These are phyloP conservation scores for Sinella curviseta DNA, from an alignment of 1,140 invertebrate genomes.

Conservation along the genomic window DNA sequence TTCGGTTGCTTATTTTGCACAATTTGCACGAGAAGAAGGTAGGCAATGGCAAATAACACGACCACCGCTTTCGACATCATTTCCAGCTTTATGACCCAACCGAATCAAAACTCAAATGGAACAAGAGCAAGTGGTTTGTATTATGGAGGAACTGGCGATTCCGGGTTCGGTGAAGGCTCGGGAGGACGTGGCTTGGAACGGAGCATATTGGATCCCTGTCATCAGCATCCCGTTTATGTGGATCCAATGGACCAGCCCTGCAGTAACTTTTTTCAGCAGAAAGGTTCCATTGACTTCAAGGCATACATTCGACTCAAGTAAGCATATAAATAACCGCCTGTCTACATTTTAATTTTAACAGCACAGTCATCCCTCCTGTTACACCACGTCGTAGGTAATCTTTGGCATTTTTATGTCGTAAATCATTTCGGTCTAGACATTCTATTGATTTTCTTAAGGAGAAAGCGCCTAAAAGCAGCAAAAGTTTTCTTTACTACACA, in stretches of 20 bases:
- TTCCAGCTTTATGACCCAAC: too few relatives aligned
- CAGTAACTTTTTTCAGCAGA: slow-evolving; percentile 5
- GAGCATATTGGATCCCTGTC: not conserved
- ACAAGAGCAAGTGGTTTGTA: not conserved
- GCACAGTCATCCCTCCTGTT: too few relatives aligned
- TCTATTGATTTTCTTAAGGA: too few relatives aligned
- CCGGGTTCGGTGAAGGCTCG: too few relatives aligned
- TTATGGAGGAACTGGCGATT: too few relatives aligned
- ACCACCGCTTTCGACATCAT: not conserved
- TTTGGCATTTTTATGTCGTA: too few relatives aligned
- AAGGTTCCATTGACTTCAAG: not conserved
- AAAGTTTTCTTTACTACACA: too few relatives aligned
- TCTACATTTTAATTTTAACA: too few relatives aligned
- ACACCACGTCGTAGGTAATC: too few relatives aligned
- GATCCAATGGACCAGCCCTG: not conserved
- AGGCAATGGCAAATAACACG: not conserved
- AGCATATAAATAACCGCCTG: not conserved
- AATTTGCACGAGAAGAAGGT: not conserved
- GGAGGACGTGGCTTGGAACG: too few relatives aligned
- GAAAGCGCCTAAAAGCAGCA: too few relatives aligned
- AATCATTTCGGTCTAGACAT: too few relatives aligned
- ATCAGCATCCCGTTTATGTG: not conserved
- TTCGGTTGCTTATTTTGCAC: not conserved
- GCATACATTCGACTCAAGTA: not conserved
- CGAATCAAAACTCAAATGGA: not conserved